These are phyloP conservation scores for Gymnoscopelus braueri DNA, from an alignment of 2,797 vertebrate genomes.

Conservation along the genomic window DNA sequence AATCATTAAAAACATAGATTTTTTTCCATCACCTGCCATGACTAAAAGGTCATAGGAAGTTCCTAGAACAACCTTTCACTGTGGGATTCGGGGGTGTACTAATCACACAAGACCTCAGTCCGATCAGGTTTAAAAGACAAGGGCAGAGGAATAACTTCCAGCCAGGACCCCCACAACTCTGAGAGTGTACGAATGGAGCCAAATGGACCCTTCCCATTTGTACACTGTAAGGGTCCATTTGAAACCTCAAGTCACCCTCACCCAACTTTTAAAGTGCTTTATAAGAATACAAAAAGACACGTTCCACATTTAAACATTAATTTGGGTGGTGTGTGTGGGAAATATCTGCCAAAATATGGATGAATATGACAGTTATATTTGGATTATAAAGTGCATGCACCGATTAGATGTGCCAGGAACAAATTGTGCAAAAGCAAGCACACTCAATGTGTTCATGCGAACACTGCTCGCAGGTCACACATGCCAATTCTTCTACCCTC, in stretches of 20 bases:
- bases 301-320: no score
- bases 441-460: conserved; percentile 4
- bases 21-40: neutral
- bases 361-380: neutral
- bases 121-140: conserved; percentile 16
- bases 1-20: no score
- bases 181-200: no score
- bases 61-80: conserved; percentile 21
- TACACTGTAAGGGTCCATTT: no score
- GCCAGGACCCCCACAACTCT: no score
- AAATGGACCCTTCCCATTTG: no score
- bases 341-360: no score
- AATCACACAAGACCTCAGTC: conserved; percentile 9
- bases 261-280: no score
- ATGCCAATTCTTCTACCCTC: neutral
- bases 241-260: no score
- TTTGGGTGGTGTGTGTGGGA: no score
- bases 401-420: neutral
- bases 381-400: neutral
- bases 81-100: conserved; percentile 14
- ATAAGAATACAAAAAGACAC: no score
- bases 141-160: conserved; percentile 3
- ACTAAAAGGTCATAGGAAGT: conserved; percentile 13
- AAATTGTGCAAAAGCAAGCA: conserved; percentile 6
- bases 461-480: conserved; percentile 2